phyloP scores from a whole-genome alignment of 2,797 vertebrate species.

The Cyprinodon diabolis region DNA sequence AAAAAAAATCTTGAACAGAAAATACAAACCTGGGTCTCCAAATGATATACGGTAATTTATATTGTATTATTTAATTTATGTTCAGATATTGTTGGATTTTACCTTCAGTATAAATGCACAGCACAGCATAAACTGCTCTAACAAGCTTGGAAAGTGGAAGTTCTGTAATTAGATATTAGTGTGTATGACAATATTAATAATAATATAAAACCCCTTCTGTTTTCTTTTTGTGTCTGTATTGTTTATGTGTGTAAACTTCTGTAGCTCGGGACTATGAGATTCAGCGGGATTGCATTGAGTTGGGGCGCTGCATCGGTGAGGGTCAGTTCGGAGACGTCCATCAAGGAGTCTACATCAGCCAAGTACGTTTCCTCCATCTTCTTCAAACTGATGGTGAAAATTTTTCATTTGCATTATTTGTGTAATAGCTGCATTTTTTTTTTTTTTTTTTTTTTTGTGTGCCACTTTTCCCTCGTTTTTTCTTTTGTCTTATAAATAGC shows the following conservation, averaged over 20 bases:
- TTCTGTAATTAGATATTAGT: conserved; percentile 8
- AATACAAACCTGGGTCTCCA: neutral
- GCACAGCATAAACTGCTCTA: conserved; percentile 44
- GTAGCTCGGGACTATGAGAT: conserved; percentile 94
- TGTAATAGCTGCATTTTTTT: too few species aligned
- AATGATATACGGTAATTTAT: neutral
- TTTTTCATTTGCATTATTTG: too few species aligned
- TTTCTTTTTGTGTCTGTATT: conserved; percentile 28
- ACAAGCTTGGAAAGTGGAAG: conserved; percentile 61
- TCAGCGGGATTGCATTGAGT: conserved; percentile 93
- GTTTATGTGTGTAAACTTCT: conserved; percentile 31
- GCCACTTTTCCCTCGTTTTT: neutral
- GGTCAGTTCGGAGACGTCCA: conserved; percentile 99
- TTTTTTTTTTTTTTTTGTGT: too few species aligned
- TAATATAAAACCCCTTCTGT: conserved; percentile 15
- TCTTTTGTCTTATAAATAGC: neutral
- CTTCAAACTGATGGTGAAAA: neutral
- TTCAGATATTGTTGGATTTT: neutral
- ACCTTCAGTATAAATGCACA: neutral
- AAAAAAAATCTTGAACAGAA: neutral
- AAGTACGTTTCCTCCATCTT: conserved; percentile 76
- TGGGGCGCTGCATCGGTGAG: conserved; percentile 97
- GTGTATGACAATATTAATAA: conserved; percentile 20
- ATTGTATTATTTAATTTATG: neutral
- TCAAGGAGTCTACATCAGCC: conserved; percentile 94